Conservation (phyloP, 2,888 invertebrate species). For the Cetonia aurata region DNA sequence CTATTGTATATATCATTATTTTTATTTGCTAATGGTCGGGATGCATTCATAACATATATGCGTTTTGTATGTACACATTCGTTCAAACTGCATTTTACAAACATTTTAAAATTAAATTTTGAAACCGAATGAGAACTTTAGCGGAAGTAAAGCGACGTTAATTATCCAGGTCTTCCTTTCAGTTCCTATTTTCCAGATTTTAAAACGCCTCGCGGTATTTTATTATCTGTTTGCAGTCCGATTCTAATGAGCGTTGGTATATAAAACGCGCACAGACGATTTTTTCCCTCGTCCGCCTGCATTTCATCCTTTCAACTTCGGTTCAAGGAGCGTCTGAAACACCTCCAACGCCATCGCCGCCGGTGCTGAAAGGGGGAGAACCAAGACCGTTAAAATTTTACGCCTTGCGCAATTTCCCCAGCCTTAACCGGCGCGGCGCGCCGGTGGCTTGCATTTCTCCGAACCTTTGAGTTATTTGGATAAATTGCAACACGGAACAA, state of each 20-base stretch:
- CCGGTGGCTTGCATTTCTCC: conserved; percentile 8
- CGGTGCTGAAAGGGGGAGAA: conserved; percentile 3
- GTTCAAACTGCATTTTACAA: no score
- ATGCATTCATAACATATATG: no score
- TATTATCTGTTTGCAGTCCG: no score
- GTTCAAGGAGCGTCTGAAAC: conserved; percentile 6
- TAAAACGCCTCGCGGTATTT: conserved; percentile 6
- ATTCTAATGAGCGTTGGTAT: no score
- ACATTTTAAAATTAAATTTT: no score
- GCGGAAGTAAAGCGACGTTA: no score
- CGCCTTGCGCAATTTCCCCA: conserved; percentile 8
- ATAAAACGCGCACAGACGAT: no score
- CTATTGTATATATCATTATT: no score
- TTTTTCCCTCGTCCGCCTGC: not conserved
- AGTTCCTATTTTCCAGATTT: not conserved
- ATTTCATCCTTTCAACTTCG: conserved; percentile 14
- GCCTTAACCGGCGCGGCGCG: not conserved
- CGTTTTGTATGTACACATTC: no score
- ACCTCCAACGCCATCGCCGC: conserved; percentile 1
- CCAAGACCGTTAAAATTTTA: conserved; percentile 10
- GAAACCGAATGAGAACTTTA: no score
- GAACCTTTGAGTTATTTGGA: conserved; percentile 8
- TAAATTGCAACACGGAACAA: conserved; percentile 3
- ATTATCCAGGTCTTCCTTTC: not conserved
- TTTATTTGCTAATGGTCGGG: no score